Evolutionary conservation across 92 coral and sea anemone genomes (phyloP).

Genomic region (Heteractis magnifica): DNA sequence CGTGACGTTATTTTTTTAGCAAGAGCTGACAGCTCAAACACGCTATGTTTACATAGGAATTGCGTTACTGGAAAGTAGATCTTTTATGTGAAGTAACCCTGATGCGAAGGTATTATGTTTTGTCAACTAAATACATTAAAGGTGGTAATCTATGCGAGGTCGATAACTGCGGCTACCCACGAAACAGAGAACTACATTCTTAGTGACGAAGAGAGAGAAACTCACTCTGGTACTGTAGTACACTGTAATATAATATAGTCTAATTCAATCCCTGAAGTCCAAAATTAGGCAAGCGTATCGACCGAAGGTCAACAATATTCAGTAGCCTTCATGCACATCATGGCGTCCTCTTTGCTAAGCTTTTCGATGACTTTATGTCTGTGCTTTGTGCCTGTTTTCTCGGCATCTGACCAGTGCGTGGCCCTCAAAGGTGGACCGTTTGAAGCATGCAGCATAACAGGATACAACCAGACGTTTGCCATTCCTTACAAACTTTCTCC

Average conservation of each 20-base stretch:
- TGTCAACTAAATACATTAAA: too few species aligned
- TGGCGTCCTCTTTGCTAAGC: neutral
- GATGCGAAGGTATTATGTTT: neutral
- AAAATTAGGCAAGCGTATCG: neutral
- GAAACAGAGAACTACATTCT: too few species aligned
- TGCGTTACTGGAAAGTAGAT: neutral
- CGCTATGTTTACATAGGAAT: neutral
- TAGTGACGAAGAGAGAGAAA: neutral
- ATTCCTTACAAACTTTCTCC: constrained; percentile 18
- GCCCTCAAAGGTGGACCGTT: constrained; percentile 26
- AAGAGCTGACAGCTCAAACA: neutral
- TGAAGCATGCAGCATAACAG: constrained; percentile 13
- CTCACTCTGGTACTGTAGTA: neutral
- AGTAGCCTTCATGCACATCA: neutral
- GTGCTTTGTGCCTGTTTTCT: neutral
- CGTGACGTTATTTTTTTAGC: too few species aligned
- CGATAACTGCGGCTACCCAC: too few species aligned
- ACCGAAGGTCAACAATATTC: neutral
- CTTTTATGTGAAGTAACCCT: neutral
- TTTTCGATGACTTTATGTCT: neutral
- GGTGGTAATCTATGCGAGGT: too few species aligned
- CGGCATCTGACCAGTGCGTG: constrained; percentile 8
- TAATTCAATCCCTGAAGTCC: neutral
- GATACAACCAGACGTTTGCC: constrained; percentile 32
- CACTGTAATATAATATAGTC: neutral